Evolutionary conservation across 2,113 vertebrate species (phyloP).

Genomic region (Lepisosteus oculatus): DNA sequence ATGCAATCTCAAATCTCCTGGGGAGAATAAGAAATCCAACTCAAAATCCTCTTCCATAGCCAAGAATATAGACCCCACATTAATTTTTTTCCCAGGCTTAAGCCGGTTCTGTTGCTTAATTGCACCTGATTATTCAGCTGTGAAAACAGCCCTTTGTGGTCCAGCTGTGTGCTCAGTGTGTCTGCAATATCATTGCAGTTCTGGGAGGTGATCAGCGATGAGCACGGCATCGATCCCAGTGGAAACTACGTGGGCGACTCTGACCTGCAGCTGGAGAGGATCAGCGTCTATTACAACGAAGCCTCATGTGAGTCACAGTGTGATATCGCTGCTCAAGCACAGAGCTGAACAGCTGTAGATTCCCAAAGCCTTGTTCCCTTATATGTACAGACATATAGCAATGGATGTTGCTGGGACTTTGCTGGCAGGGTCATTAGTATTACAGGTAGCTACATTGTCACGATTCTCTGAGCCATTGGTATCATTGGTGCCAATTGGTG

Average conservation of each 20-base stretch:
- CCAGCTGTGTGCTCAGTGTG: neutral
- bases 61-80: too few relatives aligned
- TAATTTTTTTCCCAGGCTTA: too few relatives aligned
- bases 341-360: neutral
- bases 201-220: constrained; percentile 85
- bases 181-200: constrained; percentile 54
- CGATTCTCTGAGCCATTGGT: too few relatives aligned
- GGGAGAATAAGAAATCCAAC: too few relatives aligned
- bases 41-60: too few relatives aligned
- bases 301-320: constrained; percentile 70
- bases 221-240: constrained; percentile 79
- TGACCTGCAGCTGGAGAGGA: constrained; percentile 79
- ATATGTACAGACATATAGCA: neutral
- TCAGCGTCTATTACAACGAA: constrained; percentile 85
- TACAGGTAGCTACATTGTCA: too few relatives aligned
- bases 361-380: too few relatives aligned
- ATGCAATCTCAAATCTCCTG: too few relatives aligned
- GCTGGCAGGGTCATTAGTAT: too few relatives aligned
- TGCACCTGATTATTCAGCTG: too few relatives aligned
- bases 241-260: constrained; percentile 82
- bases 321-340: neutral
- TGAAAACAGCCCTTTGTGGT: neutral
- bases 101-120: too few relatives aligned
- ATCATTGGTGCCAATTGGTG: too few relatives aligned
- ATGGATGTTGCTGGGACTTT: neutral